Evolutionary conservation across 2,888 invertebrate species (phyloP).

Genomic region (Pecten maximus): DNA sequence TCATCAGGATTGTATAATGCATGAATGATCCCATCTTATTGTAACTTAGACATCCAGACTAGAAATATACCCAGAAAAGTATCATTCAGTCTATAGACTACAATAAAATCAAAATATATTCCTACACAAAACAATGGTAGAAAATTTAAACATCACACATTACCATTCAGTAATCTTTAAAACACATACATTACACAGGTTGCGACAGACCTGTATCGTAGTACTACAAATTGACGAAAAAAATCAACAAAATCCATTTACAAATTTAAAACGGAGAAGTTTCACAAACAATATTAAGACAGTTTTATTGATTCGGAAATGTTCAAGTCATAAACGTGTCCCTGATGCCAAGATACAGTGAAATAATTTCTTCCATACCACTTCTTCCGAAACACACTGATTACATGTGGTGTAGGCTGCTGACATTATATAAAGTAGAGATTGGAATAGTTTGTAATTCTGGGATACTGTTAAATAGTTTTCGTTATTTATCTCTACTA

Average conservation of each 20-base stretch:
- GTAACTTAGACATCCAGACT: not conserved
- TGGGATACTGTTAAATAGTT: not conserved
- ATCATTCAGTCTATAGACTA: not conserved
- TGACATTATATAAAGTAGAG: not conserved
- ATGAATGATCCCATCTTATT: not conserved
- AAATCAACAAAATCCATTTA: conserved; percentile 26
- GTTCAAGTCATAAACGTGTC: not conserved
- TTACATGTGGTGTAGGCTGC: not conserved
- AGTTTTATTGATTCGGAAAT: conserved; percentile 22
- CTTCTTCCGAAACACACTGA: not conserved
- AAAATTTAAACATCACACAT: not conserved
- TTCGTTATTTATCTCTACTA: not conserved
- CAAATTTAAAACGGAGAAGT: not conserved
- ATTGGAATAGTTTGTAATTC: not conserved
- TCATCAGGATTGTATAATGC: not conserved
- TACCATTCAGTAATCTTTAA: not conserved
- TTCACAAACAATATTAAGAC: not conserved
- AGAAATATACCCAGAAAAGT: not conserved
- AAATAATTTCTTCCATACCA: conserved; percentile 13
- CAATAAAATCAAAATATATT: conserved; percentile 1
- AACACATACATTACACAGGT: not conserved
- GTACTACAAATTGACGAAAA: not conserved
- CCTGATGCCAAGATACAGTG: not conserved
- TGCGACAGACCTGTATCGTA: not conserved
- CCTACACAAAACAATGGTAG: not conserved